Evolutionary conservation across 2,888 invertebrate species (phyloP), one percentile per base, ranked within the genome.

Genomic region (Hybos culiciformis): DNA sequence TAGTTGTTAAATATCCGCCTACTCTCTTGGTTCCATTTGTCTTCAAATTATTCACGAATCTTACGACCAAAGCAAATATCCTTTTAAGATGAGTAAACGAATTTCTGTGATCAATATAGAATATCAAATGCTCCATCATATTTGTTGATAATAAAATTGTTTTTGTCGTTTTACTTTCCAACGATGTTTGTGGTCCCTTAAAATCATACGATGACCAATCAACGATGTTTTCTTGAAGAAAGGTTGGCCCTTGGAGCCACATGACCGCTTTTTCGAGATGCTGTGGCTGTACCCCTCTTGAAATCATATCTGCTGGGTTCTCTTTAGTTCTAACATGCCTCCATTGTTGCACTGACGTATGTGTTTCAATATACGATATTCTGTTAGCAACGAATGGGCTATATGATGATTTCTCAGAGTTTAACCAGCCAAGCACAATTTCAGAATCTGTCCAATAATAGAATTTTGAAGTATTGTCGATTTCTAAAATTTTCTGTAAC

Each of bases 401-500:
- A 18, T 12, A 41, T 8, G 32, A 32, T 12, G 20, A 19, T 9
- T 32, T 14, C 18, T 14, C 5, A 4, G 20, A 18, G 4, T n/a
- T 14, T 5, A 33, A 23, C 41, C 32, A 32, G n/a, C 9, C 17
- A 5, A 41, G 19, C 18, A 32, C 40, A 14, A 41, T 33, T 21
- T 41, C 20, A 18, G 41, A 41, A 32, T 41, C 41, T 12, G 41
- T 29, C 32, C 41, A 33, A n/a, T n/a, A n/a, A n/a, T n/a, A n/a
- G n/a, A n/a, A n/a, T n/a, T n/a, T n/a, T n/a, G n/a, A n/a, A n/a
- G n/a, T n/a, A n/a, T n/a, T n/a, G n/a, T n/a, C n/a, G n/a, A n/a
- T n/a, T n/a, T n/a, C n/a, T n/a, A n/a, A n/a, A n/a, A n/a, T n/a
- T n/a, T n/a, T n/a, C n/a, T n/a, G n/a, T n/a, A n/a, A n/a, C n/a